Conservation (phyloP, 2,797 vertebrate genomes). For the Anniella stebbinsi region DNA sequence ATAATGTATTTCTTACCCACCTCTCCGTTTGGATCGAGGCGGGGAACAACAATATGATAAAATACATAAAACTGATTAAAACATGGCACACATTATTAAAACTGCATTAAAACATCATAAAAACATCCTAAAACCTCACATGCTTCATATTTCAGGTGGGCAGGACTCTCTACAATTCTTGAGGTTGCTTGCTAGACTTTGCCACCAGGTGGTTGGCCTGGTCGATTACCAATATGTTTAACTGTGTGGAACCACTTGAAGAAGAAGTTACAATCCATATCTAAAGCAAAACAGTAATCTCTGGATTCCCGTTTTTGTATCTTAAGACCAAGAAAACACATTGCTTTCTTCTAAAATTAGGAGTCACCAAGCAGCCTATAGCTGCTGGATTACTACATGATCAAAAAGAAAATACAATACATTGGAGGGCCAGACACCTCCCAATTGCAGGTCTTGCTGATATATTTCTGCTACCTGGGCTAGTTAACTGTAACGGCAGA, state of each 20-base stretch:
- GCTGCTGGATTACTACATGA: conserved; percentile 36
- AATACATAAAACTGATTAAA: too few species aligned
- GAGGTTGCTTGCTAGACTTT: background rate
- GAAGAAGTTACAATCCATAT: background rate
- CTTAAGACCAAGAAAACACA: conserved; percentile 54
- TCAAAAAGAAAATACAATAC: conserved; percentile 24
- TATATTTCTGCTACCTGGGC: conserved; percentile 48
- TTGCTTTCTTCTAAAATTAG: conserved; percentile 38
- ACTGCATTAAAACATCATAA: too few species aligned
- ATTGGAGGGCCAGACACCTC: conserved; percentile 31
- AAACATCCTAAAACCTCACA: background rate
- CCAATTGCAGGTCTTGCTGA: conserved; percentile 11
- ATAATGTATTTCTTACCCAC: too few species aligned
- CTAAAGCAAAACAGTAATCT: conserved; percentile 20
- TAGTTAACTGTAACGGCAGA: conserved; percentile 44
- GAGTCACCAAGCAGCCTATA: conserved; percentile 49
- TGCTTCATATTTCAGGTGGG: background rate
- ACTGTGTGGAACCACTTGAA: background rate
- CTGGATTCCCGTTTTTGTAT: conserved; percentile 17
- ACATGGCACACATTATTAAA: too few species aligned
- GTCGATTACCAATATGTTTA: background rate
- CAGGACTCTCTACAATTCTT: background rate
- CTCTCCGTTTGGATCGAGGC: too few species aligned
- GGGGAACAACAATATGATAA: too few species aligned
- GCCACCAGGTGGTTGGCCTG: background rate